phyloP scores from a whole-genome alignment of 2,797 vertebrate species.

The Mus minutoides region DNA sequence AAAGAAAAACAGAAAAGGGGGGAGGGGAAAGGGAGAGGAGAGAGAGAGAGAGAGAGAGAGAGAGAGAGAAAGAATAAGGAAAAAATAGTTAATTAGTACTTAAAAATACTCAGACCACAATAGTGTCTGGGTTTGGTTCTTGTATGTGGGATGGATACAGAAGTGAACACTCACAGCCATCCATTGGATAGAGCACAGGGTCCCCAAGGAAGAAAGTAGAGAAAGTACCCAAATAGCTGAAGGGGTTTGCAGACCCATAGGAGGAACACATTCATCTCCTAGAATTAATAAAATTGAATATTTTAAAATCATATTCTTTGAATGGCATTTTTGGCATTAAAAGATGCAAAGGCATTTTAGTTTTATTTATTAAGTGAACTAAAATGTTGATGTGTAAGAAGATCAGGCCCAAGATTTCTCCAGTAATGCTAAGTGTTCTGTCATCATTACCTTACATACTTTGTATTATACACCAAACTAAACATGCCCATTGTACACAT shows the following conservation, averaged over 20 bases:
- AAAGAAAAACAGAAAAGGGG: not conserved
- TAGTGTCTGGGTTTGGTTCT: too few relatives aligned
- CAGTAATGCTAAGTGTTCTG: not conserved
- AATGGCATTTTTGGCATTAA: not conserved
- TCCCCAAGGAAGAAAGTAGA: too few relatives aligned
- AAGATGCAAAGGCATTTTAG: not conserved
- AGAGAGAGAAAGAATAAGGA: accelerated
- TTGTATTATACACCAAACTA: not conserved
- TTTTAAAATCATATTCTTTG: not conserved
- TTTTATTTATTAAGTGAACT: not conserved
- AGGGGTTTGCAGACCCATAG: too few relatives aligned
- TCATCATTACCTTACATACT: not conserved
- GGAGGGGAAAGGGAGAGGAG: accelerated
- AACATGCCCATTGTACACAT: not conserved
- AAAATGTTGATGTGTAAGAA: not conserved
- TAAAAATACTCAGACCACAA: not conserved
- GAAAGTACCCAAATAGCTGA: too few relatives aligned
- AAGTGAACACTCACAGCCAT: too few relatives aligned
- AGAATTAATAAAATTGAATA: not conserved
- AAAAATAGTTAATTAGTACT: not conserved
- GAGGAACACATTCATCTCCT: not conserved
- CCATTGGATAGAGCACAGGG: too few relatives aligned
- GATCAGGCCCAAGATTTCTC: not conserved
- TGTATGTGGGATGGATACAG: too few relatives aligned
- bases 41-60: not conserved